phyloP scores from a whole-genome alignment of 1,140 invertebrate species.

The Drosophila arizonae region DNA sequence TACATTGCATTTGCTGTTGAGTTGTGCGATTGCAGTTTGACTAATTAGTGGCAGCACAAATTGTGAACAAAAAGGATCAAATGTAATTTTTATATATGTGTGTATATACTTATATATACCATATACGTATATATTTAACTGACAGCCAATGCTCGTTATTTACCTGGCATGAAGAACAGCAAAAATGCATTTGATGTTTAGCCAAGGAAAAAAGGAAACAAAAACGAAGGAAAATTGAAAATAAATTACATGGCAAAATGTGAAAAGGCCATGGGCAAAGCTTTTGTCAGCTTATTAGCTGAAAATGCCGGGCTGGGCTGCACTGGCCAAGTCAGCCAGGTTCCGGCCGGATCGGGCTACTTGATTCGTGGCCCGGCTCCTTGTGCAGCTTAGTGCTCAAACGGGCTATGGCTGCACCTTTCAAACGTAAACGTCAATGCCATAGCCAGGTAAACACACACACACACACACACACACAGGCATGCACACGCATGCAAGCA shows the following conservation, averaged over 20 bases:
- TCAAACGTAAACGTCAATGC: constrained; percentile 10
- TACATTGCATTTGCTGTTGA: too few relatives aligned
- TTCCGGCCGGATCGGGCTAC: constrained; percentile 1
- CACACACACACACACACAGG: not conserved
- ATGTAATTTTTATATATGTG: too few relatives aligned
- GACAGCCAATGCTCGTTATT: too few relatives aligned
- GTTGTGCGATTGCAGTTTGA: too few relatives aligned
- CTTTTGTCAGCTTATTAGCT: constrained; percentile 8
- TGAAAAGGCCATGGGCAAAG: not conserved
- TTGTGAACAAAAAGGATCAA: too few relatives aligned
- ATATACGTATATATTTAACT: too few relatives aligned
- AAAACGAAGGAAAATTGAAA: constrained; percentile 16
- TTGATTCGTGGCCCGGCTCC: constrained; percentile 1
- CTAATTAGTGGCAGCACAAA: too few relatives aligned
- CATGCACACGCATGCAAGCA: not conserved
- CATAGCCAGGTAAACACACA: constrained; percentile 11
- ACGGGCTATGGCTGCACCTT: not conserved
- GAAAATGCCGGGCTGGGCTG: not conserved
- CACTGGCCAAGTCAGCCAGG: not conserved
- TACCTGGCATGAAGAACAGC: too few relatives aligned
- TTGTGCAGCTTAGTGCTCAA: not conserved
- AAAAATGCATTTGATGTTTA: too few relatives aligned
- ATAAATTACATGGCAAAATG: constrained; percentile 13
- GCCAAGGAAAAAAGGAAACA: too few relatives aligned
- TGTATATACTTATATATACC: too few relatives aligned